Evolutionary conservation across 2,888 invertebrate species (phyloP).

Genomic region (Achlya flavicornis): DNA sequence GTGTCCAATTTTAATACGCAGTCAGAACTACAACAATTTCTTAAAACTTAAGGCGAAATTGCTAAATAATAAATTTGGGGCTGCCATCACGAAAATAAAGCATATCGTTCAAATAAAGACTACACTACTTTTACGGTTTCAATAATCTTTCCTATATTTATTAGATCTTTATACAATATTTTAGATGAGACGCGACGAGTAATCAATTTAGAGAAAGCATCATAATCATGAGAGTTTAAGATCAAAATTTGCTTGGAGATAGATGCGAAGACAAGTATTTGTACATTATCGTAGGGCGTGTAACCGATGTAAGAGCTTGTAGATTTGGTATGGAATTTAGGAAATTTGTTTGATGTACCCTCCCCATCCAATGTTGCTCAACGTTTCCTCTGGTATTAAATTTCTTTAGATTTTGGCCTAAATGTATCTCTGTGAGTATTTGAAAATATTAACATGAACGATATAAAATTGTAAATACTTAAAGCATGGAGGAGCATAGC

Average conservation of each 20-base stretch:
- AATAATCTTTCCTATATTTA: slow-evolving; percentile 82
- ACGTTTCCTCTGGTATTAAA: slow-evolving; percentile 18
- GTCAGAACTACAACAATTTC: slow-evolving; percentile 29
- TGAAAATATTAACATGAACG: slow-evolving; percentile 19
- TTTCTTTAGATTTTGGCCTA: slow-evolving; percentile 26
- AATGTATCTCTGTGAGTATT: slow-evolving; percentile 27
- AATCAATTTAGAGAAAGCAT: slow-evolving; percentile 60
- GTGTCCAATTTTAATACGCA: slow-evolving; percentile 21
- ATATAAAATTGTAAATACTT: slow-evolving; percentile 20
- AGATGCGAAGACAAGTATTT: slow-evolving; percentile 43
- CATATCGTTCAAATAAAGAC: slow-evolving; percentile 83
- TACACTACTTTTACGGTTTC: slow-evolving; percentile 77
- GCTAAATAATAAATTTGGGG: slow-evolving; percentile 55
- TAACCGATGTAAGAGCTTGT: slow-evolving; percentile 74
- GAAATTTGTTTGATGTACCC: slow-evolving; percentile 25
- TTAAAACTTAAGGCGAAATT: slow-evolving; percentile 44
- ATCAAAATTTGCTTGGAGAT: slow-evolving; percentile 11
- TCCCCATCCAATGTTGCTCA: slow-evolving; percentile 29
- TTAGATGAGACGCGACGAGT: slow-evolving; percentile 63
- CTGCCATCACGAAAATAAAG: slow-evolving; percentile 81
- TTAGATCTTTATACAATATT: slow-evolving; percentile 78
- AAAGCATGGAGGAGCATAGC: background rate
- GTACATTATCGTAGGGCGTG: slow-evolving; percentile 69
- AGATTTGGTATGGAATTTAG: slow-evolving; percentile 67
- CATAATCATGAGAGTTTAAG: slow-evolving; percentile 57